These are phyloP conservation scores for Polydesmus complanatus DNA, from an alignment of 2,888 invertebrate species.

Conservation along the genomic window DNA sequence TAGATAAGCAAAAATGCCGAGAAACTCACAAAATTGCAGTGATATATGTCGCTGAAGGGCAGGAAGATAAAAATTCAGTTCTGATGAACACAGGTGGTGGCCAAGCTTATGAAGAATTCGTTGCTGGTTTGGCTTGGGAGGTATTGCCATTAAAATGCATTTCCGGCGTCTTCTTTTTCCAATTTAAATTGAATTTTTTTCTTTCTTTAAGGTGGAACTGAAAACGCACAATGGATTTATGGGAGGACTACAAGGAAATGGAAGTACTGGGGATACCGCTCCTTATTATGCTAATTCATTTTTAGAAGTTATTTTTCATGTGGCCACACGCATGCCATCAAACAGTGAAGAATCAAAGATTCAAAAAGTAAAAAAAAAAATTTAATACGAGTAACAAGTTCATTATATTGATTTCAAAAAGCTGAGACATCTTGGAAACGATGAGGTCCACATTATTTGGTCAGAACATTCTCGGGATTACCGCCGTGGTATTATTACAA, in stretches of 20 bases:
- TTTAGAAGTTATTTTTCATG: conserved; percentile 89
- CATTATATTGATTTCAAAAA: too few relatives aligned
- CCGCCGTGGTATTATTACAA: conserved; percentile 89
- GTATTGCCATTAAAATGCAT: conserved; percentile 27
- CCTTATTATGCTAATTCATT: conserved; percentile 91
- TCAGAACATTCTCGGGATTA: conserved; percentile 93
- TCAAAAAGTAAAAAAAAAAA: conserved; percentile 54
- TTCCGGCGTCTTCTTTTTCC: neutral
- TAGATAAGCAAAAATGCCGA: conserved; percentile 82
- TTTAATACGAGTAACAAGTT: neutral
- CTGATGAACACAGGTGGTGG: conserved; percentile 81
- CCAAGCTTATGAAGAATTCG: conserved; percentile 65
- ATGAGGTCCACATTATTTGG: conserved; percentile 98
- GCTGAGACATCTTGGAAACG: conserved; percentile 92
- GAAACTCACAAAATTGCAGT: conserved; percentile 97
- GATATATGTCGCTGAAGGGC: conserved; percentile 93
- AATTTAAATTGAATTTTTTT: conserved; percentile 1
- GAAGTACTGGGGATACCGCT: conserved; percentile 68
- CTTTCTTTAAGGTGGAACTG: conserved; percentile 54
- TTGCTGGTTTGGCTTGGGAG: conserved; percentile 53
- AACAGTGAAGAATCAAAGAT: conserved; percentile 72
- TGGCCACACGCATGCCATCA: conserved; percentile 91
- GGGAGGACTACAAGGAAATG: conserved; percentile 38
- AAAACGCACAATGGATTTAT: conserved; percentile 65
- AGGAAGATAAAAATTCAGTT: conserved; percentile 91